Conservation (phyloP, 64 coral and sea anemone species). For the Orbicella faveolata region DNA sequence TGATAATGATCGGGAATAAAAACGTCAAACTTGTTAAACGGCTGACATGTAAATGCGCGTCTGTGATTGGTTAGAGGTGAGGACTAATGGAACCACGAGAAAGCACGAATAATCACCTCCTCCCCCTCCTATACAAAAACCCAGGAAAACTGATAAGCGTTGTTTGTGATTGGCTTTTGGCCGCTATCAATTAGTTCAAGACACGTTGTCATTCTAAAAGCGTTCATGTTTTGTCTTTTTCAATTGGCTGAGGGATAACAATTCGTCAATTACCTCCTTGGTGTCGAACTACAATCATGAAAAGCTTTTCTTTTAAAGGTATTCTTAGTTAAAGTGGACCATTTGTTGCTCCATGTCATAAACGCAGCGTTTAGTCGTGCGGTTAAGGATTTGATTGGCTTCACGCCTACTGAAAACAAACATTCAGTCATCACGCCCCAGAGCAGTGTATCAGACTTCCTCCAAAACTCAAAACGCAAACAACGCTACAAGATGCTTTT, state of each 20-base stretch:
- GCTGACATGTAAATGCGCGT: slow-evolving; percentile 75
- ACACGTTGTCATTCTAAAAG: slow-evolving; percentile 97
- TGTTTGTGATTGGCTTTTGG: slow-evolving; percentile 78
- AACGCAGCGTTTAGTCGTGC: slow-evolving; percentile 39
- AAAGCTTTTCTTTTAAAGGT: slow-evolving; percentile 71
- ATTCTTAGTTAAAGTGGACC: slow-evolving; percentile 69
- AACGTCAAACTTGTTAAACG: slow-evolving; percentile 99
- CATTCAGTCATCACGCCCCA: slow-evolving; percentile 29
- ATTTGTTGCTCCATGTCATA: slow-evolving; percentile 66
- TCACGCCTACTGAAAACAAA: slow-evolving; percentile 48
- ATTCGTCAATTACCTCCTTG: slow-evolving; percentile 91
- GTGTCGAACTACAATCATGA: slow-evolving; percentile 81
- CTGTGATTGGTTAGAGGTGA: slow-evolving; percentile 78
- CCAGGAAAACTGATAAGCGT: slow-evolving; percentile 91
- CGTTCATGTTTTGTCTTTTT: slow-evolving; percentile 84
- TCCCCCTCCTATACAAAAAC: slow-evolving; percentile 93
- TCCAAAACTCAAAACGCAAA: slow-evolving; percentile 45
- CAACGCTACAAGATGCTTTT: neutral
- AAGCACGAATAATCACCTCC: slow-evolving; percentile 86
- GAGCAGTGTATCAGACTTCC: slow-evolving; percentile 24
- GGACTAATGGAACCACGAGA: slow-evolving; percentile 95
- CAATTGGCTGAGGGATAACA: slow-evolving; percentile 88
- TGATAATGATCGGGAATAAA: slow-evolving; percentile 99
- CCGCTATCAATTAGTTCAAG: slow-evolving; percentile 90
- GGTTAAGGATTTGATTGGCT: slow-evolving; percentile 39